phyloP scores from a whole-genome alignment of 2,113 vertebrate species.

The Xenus cinereus region DNA sequence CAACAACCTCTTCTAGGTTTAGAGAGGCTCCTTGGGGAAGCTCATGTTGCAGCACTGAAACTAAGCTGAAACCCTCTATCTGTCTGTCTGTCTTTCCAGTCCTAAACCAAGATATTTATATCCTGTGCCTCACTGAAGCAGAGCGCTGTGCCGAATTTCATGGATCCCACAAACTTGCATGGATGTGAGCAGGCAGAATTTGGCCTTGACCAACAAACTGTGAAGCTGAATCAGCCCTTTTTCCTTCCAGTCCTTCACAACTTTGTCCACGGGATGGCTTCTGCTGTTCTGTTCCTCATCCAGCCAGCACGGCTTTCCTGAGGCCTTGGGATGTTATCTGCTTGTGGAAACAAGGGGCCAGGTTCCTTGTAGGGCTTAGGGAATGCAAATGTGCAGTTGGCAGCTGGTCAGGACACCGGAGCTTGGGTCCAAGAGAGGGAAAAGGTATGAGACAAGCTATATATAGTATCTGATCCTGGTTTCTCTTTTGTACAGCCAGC shows the following conservation, averaged over 20 bases:
- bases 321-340: not conserved
- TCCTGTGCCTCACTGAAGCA: not conserved
- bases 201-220: not conserved
- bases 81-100: conserved; percentile 2
- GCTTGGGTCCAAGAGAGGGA: not conserved
- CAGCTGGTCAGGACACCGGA: not conserved
- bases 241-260: not conserved
- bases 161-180: not conserved
- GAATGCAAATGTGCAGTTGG: not conserved
- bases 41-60: conserved; percentile 8
- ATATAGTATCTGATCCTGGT: not conserved
- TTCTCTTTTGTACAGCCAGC: not conserved
- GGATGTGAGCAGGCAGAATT: not conserved
- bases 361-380: not conserved
- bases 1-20: not conserved
- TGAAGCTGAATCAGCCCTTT: conserved; percentile 30
- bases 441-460: not conserved
- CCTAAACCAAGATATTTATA: conserved; percentile 12
- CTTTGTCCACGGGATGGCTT: not conserved
- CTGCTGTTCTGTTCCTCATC: not conserved
- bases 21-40: not conserved
- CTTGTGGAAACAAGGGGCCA: not conserved
- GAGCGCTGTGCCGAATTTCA: not conserved
- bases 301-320: not conserved
- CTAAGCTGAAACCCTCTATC: not conserved